These are phyloP conservation scores for Dicyrtomina minuta DNA, from an alignment of 2,888 invertebrate species.

Conservation along the genomic window DNA sequence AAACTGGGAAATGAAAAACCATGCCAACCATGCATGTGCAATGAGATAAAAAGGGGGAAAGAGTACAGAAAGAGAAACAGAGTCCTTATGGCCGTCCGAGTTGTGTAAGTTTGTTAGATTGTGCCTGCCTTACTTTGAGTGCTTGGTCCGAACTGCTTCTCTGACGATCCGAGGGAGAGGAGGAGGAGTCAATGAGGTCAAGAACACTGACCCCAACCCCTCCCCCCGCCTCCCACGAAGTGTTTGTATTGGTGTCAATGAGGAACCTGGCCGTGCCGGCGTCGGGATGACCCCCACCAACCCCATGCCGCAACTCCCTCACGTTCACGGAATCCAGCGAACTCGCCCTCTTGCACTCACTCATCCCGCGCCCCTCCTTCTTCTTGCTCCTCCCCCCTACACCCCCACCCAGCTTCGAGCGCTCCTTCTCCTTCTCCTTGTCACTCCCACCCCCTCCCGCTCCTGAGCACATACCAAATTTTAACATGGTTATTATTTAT, in stretches of 20 bases:
- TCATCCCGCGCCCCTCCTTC: conserved; percentile 42
- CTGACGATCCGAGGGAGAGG: conserved; percentile 24
- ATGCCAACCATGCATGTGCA: too few species aligned
- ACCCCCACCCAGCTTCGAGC: conserved; percentile 23
- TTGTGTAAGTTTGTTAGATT: background rate
- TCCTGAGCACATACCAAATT: conserved; percentile 20
- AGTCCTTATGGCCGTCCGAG: too few species aligned
- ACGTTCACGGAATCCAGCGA: conserved; percentile 51
- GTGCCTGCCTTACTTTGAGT: conserved; percentile 33
- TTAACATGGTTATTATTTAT: too few species aligned
- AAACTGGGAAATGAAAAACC: too few species aligned
- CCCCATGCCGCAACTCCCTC: conserved; percentile 56
- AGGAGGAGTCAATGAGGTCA: too few species aligned
- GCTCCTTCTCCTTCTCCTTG: conserved; percentile 39
- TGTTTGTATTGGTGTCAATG: too few species aligned
- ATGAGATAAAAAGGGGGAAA: too few species aligned
- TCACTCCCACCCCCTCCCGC: conserved; percentile 46
- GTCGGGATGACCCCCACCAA: too few species aligned
- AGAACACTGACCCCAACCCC: too few species aligned
- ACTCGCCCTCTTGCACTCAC: conserved; percentile 42
- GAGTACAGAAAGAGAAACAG: too few species aligned
- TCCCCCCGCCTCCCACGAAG: too few species aligned
- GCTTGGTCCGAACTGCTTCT: conserved; percentile 48
- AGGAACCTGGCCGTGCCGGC: too few species aligned
- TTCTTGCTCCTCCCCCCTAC: conserved; percentile 13